A percentile compares a stretch with the other conserved stretches of the same genome.
Evolutionary conservation across 2,113 vertebrate genomes (phyloP).

Genomic region (Narcine bancroftii): DNA sequence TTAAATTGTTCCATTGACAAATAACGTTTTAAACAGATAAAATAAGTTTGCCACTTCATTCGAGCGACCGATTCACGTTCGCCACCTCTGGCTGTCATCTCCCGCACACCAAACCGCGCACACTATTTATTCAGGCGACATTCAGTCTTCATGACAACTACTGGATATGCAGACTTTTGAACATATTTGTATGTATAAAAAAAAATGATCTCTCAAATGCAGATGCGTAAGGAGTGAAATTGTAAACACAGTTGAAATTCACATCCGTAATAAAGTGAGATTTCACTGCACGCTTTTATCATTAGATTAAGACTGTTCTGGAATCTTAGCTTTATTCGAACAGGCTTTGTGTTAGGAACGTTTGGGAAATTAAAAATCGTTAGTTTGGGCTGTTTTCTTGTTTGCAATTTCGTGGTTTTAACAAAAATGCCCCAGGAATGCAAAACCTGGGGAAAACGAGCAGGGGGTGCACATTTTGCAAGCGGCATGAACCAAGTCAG

Average conservation of each 20-base stretch:
- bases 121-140: neutral
- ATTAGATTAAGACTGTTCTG: neutral
- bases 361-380: neutral
- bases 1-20: neutral
- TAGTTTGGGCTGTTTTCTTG: neutral
- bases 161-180: neutral
- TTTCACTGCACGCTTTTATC: neutral
- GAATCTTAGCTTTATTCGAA: neutral
- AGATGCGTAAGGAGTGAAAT: neutral
- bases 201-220: neutral
- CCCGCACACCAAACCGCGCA: no score
- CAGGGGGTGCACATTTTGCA: neutral
- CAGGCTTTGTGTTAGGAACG: neutral
- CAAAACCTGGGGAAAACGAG: neutral
- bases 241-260: neutral
- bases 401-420: neutral
- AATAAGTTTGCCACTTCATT: neutral
- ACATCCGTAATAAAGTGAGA: neutral
- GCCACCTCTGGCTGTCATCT: no score
- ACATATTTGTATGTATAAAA: neutral
- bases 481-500: no score
- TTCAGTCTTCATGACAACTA: neutral
- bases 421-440: neutral
- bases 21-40: neutral
- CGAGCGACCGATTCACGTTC: no score